Conservation (phyloP, 1,140 invertebrate species). For the Cotesia chilonis region DNA sequence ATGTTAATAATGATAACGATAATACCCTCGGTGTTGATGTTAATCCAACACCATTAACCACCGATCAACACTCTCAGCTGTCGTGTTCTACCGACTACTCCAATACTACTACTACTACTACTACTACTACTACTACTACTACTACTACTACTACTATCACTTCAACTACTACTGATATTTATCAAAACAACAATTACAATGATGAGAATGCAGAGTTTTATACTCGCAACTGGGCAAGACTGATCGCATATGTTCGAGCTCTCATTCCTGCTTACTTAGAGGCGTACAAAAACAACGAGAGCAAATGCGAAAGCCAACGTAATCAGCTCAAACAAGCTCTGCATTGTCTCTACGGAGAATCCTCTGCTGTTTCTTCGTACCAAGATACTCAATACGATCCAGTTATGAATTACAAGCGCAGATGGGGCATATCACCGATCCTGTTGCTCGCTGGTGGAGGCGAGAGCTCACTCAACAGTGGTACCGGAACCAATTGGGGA, state of each 20-base stretch:
- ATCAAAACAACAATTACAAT: constrained; percentile 1
- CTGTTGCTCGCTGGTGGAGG: constrained; percentile 78
- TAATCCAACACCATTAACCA: neutral
- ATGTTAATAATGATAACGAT: constrained; percentile 33
- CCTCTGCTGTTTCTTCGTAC: neutral
- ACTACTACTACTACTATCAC: neutral
- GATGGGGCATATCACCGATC: constrained; percentile 70
- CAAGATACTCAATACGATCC: constrained; percentile 39
- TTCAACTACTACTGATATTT: constrained; percentile 30
- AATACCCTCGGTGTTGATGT: constrained; percentile 22
- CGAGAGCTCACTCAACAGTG: constrained; percentile 79
- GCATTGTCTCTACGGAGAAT: constrained; percentile 43
- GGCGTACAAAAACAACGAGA: constrained; percentile 45
- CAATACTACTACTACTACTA: too few species aligned
- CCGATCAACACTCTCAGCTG: too few species aligned
- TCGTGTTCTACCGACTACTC: too few species aligned
- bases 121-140: too few species aligned
- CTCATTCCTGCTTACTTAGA: constrained; percentile 50
- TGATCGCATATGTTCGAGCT: constrained; percentile 44
- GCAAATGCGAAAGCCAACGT: constrained; percentile 45
- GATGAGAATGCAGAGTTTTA: constrained; percentile 23
- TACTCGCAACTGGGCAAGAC: constrained; percentile 38
- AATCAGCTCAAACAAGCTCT: constrained; percentile 54
- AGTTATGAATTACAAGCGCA: constrained; percentile 53
- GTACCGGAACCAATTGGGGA: constrained; percentile 76